Evolutionary conservation across 2,888 invertebrate genomes (phyloP).

Genomic region (Drosophila kuntzei): DNA sequence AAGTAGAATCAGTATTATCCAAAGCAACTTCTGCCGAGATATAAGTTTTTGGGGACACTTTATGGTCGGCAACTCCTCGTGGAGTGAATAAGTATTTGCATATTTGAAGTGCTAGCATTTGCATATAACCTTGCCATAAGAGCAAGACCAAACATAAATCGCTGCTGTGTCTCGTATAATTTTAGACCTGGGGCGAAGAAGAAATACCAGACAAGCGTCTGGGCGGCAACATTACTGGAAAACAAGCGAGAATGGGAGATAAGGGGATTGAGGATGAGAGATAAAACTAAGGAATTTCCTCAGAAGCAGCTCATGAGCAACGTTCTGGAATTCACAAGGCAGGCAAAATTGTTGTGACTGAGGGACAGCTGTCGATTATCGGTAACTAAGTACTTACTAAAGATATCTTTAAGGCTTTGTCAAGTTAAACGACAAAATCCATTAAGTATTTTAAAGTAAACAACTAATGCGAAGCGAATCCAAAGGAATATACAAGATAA

Average conservation of each 20-base stretch:
- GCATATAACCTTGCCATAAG: conserved; percentile 40
- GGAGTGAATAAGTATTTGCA: conserved; percentile 14
- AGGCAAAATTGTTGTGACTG: conserved; percentile 9
- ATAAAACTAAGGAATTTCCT: conserved; percentile 4
- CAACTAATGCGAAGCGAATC: not conserved
- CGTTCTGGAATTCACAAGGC: conserved; percentile 9
- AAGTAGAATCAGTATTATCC: not conserved
- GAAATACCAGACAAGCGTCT: conserved; percentile 49
- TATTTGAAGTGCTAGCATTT: conserved; percentile 23
- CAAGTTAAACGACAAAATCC: conserved; percentile 5
- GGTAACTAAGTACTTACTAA: conserved; percentile 8
- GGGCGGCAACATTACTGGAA: conserved; percentile 19
- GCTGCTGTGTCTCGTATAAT: conserved; percentile 58
- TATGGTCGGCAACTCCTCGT: conserved; percentile 5
- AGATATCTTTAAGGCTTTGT: conserved; percentile 3
- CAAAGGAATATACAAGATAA: not conserved
- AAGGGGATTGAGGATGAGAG: not conserved
- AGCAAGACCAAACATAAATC: conserved; percentile 43
- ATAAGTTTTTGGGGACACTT: conserved; percentile 8
- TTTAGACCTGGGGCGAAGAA: conserved; percentile 53
- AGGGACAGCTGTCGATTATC: conserved; percentile 19
- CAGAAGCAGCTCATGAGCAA: conserved; percentile 10
- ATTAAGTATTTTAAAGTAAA: conserved; percentile 7
- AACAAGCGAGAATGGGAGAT: not conserved
- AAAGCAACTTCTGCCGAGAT: not conserved